Conservation (phyloP, 2,113 vertebrate species). For the Myrmecophaga tridactyla region DNA sequence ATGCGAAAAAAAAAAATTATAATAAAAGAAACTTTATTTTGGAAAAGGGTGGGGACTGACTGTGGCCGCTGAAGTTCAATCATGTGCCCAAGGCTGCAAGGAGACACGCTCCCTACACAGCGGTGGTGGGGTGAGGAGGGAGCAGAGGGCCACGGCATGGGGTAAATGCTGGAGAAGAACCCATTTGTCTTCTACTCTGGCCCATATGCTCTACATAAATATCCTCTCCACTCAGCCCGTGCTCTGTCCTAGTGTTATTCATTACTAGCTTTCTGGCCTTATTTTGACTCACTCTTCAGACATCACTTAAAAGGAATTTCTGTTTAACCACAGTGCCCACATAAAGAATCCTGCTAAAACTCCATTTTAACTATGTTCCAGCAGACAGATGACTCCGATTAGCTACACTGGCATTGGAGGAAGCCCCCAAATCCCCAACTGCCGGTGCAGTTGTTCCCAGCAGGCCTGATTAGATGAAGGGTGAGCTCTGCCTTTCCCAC, state of each 20-base stretch:
- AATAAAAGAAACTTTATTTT: not conserved
- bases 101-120: not conserved
- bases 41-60: not conserved
- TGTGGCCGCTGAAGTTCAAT: not conserved
- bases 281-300: constrained; percentile 41
- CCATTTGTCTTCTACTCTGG: accelerated
- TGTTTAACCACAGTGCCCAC: constrained; percentile 31
- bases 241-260: not conserved
- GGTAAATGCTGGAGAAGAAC: not conserved
- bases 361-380: not conserved
- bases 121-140: accelerated
- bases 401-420: not conserved
- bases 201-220: accelerated
- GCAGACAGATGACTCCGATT: not conserved
- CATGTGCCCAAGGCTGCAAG: not conserved
- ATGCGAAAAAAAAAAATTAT: too few species aligned
- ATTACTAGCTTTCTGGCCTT: not conserved
- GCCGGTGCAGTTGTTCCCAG: not conserved
- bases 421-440: not conserved
- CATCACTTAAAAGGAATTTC: constrained; percentile 71
- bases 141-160: accelerated
- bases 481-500: not conserved
- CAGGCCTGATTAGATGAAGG: not conserved
- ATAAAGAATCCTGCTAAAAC: constrained; percentile 45
- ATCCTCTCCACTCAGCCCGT: not conserved